Evolutionary conservation across 1,140 invertebrate species (phyloP).

Genomic region (Ephestia elutella): DNA sequence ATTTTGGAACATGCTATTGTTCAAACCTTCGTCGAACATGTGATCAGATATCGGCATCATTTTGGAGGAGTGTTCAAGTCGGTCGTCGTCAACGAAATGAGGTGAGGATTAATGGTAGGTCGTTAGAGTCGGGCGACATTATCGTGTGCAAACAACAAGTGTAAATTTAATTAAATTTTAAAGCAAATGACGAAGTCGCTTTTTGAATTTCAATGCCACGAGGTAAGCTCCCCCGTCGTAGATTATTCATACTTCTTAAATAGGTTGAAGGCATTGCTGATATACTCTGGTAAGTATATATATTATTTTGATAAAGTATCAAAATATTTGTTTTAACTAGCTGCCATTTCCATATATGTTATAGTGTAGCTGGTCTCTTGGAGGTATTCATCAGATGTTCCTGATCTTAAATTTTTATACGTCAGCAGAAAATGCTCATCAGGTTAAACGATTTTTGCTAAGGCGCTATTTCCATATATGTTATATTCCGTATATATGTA

Average conservation of each 20-base stretch:
- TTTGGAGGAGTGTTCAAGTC: not conserved
- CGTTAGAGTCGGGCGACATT: slow-evolving; percentile 27
- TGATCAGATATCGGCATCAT: slow-evolving; percentile 51
- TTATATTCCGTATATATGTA: too few relatives aligned
- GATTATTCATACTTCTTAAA: not conserved
- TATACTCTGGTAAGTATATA: too few relatives aligned
- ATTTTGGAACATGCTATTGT: slow-evolving; percentile 41
- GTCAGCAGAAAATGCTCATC: too few relatives aligned
- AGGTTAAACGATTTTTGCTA: too few relatives aligned
- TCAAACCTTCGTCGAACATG: slow-evolving; percentile 58
- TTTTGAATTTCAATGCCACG: slow-evolving; percentile 42
- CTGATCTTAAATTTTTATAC: too few relatives aligned
- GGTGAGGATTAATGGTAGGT: slow-evolving; percentile 17
- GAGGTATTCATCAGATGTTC: too few relatives aligned
- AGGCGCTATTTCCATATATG: too few relatives aligned
- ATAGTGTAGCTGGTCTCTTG: too few relatives aligned
- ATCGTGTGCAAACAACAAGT: slow-evolving; percentile 47
- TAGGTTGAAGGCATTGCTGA: not conserved
- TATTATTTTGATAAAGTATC: too few relatives aligned
- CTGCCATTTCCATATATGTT: too few relatives aligned
- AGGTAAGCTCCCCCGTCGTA: not conserved
- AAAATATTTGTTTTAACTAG: too few relatives aligned
- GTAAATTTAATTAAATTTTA: slow-evolving; percentile 63
- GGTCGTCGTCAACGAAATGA: slow-evolving; percentile 5
- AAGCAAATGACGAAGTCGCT: slow-evolving; percentile 44